Evolutionary conservation across 1,140 invertebrate genomes (phyloP), one percentile per base, ranked within the genome.

Genomic region (Drosophila serrata): DNA sequence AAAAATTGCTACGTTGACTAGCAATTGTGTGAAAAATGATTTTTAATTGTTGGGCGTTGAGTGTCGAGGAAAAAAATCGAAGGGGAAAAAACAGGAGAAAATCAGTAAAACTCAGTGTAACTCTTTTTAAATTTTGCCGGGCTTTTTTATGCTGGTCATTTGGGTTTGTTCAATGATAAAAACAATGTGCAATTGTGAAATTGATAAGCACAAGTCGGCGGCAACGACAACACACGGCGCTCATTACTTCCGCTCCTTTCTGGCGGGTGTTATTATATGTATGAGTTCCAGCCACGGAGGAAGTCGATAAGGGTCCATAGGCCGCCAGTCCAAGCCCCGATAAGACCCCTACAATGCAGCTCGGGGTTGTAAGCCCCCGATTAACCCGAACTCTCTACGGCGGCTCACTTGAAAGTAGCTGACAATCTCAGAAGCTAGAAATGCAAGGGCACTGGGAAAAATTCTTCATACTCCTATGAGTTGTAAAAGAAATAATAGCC

Each of bases 21-120:
- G 37, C 79, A 81, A 81, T 81, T 81, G 79, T 81, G 68, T 73
- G 70, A 76, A 85, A 77, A 81, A 74, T 73, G 75, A 56, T 88
- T 80, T 88, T 88, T 87, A 87, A 87, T 87, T 88, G 84, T 74
- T 77, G 72, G 68, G 39, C 82, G 77, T 46, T 74, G 72, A 79
- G 49, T 77, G 77, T 39, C 57, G 72, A 78, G 42, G 46, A 29
- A 55, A 29, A 39, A 42, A 45, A 33, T 33, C 11, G 13, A 3
- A 4, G 4, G 9, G 2, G 12, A 22, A 15, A 49, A 62, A 67
- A n/a, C 40, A 17, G 13, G 9, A 12, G n/a, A 72, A 48, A 57
- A 39, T 33, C 65, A 17, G 43, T 46, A 40, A 40, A 46, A 48
- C 65, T 42, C 51, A 24, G 24, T 24, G 2, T 3, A 24, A 24